Evolutionary conservation across 2,888 invertebrate genomes (phyloP).

Genomic region (Cephonodes hylas): DNA sequence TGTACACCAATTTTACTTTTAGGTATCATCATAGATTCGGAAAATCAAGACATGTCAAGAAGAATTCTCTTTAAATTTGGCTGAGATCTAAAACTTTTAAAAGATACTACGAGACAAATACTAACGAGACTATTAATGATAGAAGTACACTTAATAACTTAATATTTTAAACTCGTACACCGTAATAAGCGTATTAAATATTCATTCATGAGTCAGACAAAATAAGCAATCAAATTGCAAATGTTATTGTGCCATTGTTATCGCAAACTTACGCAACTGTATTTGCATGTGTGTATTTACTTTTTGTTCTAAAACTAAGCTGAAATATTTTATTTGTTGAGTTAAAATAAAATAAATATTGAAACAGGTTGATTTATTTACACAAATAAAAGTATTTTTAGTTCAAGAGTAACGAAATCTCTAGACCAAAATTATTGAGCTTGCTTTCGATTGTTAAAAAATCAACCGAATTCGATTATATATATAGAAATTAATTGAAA

Average conservation of each 20-base stretch:
- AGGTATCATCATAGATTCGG: too few species aligned
- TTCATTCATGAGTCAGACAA: conserved; percentile 27
- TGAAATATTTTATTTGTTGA: neutral
- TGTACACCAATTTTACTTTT: too few species aligned
- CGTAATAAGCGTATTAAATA: conserved; percentile 14
- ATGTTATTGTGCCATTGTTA: conserved; percentile 33
- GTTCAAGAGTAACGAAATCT: too few species aligned
- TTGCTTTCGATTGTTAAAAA: too few species aligned
- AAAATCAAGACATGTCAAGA: too few species aligned
- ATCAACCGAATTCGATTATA: too few species aligned
- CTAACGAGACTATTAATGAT: too few species aligned
- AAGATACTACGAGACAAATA: neutral
- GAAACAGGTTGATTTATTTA: too few species aligned
- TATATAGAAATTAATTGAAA: too few species aligned
- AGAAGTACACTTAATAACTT: neutral
- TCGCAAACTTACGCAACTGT: neutral
- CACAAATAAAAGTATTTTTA: too few species aligned
- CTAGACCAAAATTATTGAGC: too few species aligned
- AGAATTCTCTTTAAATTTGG: neutral
- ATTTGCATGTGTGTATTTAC: neutral
- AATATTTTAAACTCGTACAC: neutral
- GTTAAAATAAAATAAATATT: too few species aligned
- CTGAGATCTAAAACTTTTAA: neutral
- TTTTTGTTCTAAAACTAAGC: neutral
- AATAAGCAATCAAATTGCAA: conserved; percentile 27